Conservation (phyloP, 2,113 vertebrate genomes). For the Chaetorhynchus papuensis region DNA sequence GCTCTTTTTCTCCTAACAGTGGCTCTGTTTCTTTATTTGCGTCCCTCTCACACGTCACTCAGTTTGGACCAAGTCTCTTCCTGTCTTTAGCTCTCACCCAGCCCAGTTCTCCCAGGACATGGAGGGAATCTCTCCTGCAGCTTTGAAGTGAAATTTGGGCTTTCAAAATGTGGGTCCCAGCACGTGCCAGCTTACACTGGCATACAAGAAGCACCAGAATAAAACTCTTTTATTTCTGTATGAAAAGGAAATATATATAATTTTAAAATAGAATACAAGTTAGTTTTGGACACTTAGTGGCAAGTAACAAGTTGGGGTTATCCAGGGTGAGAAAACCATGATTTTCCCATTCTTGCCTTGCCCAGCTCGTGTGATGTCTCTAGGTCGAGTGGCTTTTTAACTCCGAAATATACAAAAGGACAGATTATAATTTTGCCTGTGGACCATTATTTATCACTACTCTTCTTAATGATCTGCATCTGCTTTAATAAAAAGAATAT, state of each 20-base stretch:
- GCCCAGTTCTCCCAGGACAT: background rate
- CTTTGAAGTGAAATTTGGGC: background rate
- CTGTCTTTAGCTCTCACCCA: background rate
- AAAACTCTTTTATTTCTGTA: background rate
- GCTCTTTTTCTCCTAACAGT: no score
- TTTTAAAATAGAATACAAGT: background rate
- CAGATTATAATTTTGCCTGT: background rate
- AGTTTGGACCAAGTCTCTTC: background rate
- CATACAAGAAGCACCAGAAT: background rate
- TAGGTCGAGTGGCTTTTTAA: background rate
- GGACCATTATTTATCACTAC: background rate
- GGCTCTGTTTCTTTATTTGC: background rate
- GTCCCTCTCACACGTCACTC: background rate
- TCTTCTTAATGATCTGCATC: background rate
- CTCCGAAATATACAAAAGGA: background rate
- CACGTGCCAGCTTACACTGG: background rate
- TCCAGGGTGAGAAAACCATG: background rate
- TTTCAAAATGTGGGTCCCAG: background rate
- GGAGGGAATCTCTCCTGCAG: background rate
- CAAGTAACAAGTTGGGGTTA: background rate
- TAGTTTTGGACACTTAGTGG: background rate
- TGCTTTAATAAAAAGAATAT: conserved; percentile 24
- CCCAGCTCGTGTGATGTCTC: background rate
- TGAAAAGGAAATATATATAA: background rate
- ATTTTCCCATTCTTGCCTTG: background rate